These are phyloP conservation scores for Helicolenus hilgendorfi DNA, from an alignment of 2,797 vertebrate species.

Conservation along the genomic window DNA sequence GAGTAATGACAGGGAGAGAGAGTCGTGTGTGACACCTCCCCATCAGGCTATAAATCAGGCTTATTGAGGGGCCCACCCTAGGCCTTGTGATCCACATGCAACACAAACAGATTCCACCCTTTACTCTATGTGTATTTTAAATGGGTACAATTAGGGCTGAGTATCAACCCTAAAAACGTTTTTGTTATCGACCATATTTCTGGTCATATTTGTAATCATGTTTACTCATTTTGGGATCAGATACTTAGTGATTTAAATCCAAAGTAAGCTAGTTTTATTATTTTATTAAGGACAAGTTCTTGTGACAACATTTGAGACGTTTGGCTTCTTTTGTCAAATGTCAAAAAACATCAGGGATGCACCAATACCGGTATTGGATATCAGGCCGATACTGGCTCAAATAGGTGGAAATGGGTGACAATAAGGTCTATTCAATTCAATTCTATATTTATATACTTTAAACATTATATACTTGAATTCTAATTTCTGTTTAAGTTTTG, in stretches of 20 bases:
- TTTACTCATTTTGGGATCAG: background rate
- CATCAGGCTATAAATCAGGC: constrained; percentile 75
- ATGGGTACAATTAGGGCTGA: background rate
- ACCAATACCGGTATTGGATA: no score
- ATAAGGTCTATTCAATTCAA: no score
- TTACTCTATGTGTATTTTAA: constrained; percentile 31
- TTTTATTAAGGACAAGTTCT: background rate
- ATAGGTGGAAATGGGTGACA: no score
- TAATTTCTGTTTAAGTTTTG: no score
- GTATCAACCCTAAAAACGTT: background rate
- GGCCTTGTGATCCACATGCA: constrained; percentile 43
- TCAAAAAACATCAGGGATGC: no score
- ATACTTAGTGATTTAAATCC: background rate
- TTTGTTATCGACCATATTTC: background rate
- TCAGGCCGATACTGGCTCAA: no score
- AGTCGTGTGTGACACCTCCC: constrained; percentile 60
- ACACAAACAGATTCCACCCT: constrained; percentile 53
- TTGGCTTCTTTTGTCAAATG: background rate
- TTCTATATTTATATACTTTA: no score
- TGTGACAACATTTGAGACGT: background rate
- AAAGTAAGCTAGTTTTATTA: background rate
- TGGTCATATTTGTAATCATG: background rate
- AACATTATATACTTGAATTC: no score
- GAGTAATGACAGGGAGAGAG: constrained; percentile 82
- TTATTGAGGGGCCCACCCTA: constrained; percentile 63